Percentiles rank a stretch among this genome's conserved stretches.
These are phyloP conservation scores for Magallana ariakensis DNA, from an alignment of 1,140 invertebrate genomes.

Conservation along the genomic window DNA sequence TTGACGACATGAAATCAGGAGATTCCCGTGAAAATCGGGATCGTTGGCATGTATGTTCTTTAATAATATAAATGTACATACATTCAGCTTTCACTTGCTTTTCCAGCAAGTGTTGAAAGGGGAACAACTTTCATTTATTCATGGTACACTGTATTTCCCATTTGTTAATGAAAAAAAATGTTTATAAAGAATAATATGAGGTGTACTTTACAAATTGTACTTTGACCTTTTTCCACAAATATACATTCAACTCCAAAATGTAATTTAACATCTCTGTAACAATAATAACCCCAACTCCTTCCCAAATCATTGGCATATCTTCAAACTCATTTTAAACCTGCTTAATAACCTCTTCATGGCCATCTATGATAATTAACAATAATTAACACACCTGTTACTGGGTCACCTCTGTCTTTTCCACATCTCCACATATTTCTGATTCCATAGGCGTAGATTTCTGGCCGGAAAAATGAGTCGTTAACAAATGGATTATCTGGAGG, in stretches of 20 bases:
- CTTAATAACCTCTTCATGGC: no score
- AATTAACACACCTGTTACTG: conserved; percentile 61
- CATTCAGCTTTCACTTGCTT: no score
- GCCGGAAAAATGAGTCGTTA: conserved; percentile 51
- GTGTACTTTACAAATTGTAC: neutral
- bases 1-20: no score
- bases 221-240: neutral
- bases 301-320: no score
- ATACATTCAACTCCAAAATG: no score
- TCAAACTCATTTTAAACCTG: no score
- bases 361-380: no score
- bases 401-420: conserved; percentile 71
- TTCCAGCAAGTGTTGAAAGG: neutral
- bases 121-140: neutral
- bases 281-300: no score
- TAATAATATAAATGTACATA: no score
- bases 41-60: no score
- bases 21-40: no score
- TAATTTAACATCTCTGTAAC: no score
- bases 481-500: conserved; percentile 72
- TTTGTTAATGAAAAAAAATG: neutral
- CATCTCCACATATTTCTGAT: conserved; percentile 77
- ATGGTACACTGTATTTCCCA: neutral
- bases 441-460: conserved; percentile 77
- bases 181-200: neutral